Base-by-base conservation (phyloP, 1,140 invertebrate species). In the Trachymyrmex septentrionalis region DNA sequence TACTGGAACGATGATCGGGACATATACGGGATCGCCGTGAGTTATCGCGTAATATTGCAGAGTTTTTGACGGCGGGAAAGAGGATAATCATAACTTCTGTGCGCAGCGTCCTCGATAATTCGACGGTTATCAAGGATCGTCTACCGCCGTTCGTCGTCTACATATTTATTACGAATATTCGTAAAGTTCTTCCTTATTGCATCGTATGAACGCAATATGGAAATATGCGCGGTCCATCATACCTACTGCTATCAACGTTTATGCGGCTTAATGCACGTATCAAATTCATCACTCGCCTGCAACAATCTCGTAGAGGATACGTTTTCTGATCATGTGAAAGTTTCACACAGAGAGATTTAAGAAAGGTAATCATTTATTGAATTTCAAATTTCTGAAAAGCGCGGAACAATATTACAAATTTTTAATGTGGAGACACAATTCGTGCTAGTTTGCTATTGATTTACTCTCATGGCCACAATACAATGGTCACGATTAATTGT, bases 251-350 rank as follows among this genome's bases (percentile, higher is more conserved):
- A 90, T 90, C 87, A 89, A 75, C 85, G 78, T 86, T 88, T 89
- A 89, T 90, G 86, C 72, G 64, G 71, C 85, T 88, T 90, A 90
- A 90, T 90, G 80, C 85, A 87, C 89, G 88, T 90, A 90, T 90
- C 88, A 85, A 80, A 89, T 90, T 90, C 85, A 85, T 89, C 89
- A 81, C 48, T 81, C 75, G 78, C 44, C 64, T 75, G 85, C 77
- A 90, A 89, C 88, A 84, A 87, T 76, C 66, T 66, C 61, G 27
- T 48, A 48, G 24, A 57, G 50, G 55, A 81, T 61, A 48, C 59
- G 10, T 73, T 34, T 10, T 48, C 21, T 2, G 67, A 82, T 80
- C 21, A 55, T 16, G 24, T 53, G 48, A 6, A 67, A 34, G 67
- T 50, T 53, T 67, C n/a, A 48, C 44, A 53, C 21, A 38, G 38